Conservation (phyloP, 2,113 vertebrate species). For the Silurus meridionalis region DNA sequence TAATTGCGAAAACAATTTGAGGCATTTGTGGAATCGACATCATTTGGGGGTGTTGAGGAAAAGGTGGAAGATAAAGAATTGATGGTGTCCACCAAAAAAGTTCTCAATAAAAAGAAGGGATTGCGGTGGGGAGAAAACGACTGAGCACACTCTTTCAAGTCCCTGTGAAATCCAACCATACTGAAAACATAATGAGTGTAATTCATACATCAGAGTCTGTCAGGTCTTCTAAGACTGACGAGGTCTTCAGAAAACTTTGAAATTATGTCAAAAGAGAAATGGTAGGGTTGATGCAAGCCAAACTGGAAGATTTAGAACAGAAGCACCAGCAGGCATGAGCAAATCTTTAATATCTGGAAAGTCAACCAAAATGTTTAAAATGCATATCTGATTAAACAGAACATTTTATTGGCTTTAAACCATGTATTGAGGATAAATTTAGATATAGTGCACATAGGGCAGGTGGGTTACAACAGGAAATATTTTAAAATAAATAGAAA, state of each 20-base stretch:
- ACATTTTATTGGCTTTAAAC: not conserved
- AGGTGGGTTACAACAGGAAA: no score
- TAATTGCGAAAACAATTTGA: conserved; percentile 64
- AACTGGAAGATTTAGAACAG: conserved; percentile 75
- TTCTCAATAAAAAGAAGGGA: conserved; percentile 72
- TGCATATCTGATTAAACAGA: not conserved
- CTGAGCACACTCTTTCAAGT: conserved; percentile 80
- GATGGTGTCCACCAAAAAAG: conserved; percentile 80
- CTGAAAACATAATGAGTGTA: conserved; percentile 82
- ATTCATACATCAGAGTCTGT: conserved; percentile 80
- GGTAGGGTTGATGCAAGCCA: conserved; percentile 80
- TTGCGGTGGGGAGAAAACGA: conserved; percentile 86
- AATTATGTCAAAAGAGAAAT: conserved; percentile 86
- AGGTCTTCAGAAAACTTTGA: conserved; percentile 77
- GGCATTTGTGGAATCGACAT: conserved; percentile 53
- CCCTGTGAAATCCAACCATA: conserved; percentile 80
- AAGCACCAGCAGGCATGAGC: conserved; percentile 90
- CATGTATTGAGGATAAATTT: no score
- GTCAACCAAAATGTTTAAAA: conserved; percentile 14
- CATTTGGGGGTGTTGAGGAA: conserved; percentile 73
- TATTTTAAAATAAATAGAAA: not conserved
- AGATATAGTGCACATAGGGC: no score
- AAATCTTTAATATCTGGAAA: conserved; percentile 91
- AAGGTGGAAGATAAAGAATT: conserved; percentile 84
- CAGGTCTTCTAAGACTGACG: conserved; percentile 77